phyloP scores from a whole-genome alignment of 2,113 vertebrate genomes.

The chimpanzee (Pan troglodytes) region NHGRI_mPanTro3-v2.1_pri NC_072413.2:70158001-70158500 shows the following conservation, averaged over 20 bases:
- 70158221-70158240: background rate
- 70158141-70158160: background rate
- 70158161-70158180: constrained; percentile 38
- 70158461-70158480: constrained; percentile 46
- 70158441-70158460: constrained; percentile 67
- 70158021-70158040: background rate
- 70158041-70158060: background rate
- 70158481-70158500: constrained; percentile 66
- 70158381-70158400: constrained; percentile 61
- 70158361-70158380: constrained; percentile 14
- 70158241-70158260: constrained; percentile 14
- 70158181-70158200: constrained; percentile 3
- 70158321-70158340: background rate
- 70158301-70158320: background rate
- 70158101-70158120: background rate
- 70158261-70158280: constrained; percentile 39
- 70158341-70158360: background rate
- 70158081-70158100: constrained; percentile 29
- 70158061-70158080: background rate
- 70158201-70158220: background rate
- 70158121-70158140: background rate
- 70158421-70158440: constrained; percentile 26
- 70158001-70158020: background rate
- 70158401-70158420: constrained; percentile 21
- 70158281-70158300: constrained; percentile 11